These are phyloP conservation scores for Tinea pellionella DNA, from an alignment of 2,888 invertebrate species.

Conservation along the genomic window DNA sequence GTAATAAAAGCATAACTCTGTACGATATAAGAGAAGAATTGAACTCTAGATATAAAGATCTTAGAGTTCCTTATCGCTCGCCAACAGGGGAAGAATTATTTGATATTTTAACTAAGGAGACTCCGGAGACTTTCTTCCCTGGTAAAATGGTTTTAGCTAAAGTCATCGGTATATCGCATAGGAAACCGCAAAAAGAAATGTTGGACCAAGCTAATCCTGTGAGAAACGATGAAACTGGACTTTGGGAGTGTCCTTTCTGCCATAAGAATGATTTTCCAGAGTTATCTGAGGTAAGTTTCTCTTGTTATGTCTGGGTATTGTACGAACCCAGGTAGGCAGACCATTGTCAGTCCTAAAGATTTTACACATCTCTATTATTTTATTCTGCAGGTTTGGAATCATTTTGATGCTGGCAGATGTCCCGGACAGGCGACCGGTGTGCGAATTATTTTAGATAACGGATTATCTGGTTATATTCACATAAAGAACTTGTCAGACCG, in stretches of 20 bases:
- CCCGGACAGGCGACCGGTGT: conserved; percentile 97
- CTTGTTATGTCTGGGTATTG: not conserved
- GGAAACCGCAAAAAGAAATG: conserved; percentile 92
- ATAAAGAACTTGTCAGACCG: conserved; percentile 94
- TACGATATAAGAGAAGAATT: conserved; percentile 97
- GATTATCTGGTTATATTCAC: conserved; percentile 91
- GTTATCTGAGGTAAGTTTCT: conserved; percentile 77
- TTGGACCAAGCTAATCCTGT: conserved; percentile 96
- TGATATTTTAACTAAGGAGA: conserved; percentile 95
- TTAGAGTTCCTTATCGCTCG: conserved; percentile 81
- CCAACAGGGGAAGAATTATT: conserved; percentile 90
- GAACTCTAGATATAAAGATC: conserved; percentile 92
- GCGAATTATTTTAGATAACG: conserved; percentile 90
- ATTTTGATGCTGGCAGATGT: conserved; percentile 95
- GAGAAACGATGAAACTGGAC: conserved; percentile 91
- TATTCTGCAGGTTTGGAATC: conserved; percentile 85
- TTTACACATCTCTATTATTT: no score
- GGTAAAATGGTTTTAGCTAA: conserved; percentile 87
- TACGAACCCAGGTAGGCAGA: no score
- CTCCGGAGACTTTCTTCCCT: conserved; percentile 92
- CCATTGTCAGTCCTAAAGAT: no score
- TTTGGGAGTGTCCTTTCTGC: conserved; percentile 99
- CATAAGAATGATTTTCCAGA: conserved; percentile 96
- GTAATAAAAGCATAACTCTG: conserved; percentile 92
- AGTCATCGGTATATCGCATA: conserved; percentile 84